Evolutionary conservation across 2,888 invertebrate genomes (phyloP), one percentile per base, ranked within the genome.

Genomic region (Embidobia sp.): DNA sequence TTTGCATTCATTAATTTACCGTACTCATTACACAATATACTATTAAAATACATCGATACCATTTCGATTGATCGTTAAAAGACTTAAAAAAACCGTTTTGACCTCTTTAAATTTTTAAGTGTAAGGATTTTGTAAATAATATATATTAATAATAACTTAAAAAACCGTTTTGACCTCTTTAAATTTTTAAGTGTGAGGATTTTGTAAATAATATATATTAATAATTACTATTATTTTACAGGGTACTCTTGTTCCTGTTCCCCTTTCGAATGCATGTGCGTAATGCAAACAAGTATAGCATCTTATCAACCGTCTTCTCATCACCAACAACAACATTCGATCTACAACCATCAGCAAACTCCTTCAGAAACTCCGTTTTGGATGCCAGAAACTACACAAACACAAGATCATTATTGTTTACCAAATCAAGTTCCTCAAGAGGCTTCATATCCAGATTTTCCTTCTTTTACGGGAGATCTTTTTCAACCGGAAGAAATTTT

Each of bases 401-500:
- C 88, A n/a, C 88, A 90, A 2, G 90, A 90, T 27, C 83, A 78
- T 13, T 77, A 82, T 31, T 84, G 82, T 83, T 84, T 91, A 5
- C 90, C 90, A 19, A 90, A 86, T 61, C 90, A 87, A 82, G 72
- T 89, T 74, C 63, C 85, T 0, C 90, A 90, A 31, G 90, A 91
- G 15, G 85, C 85, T 1, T 81, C 83, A 0, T 87, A 89, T 46
- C 85, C 87, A 11, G 94, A 94, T 82, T 93, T 93, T 57, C 90
- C 92, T 0, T 63, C 80, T 3, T 90, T 93, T 42, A 91, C 92
- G 0, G 92, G 92, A 35, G 94, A 95, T 83, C 90, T 94, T 18
- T 94, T 94, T 86, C 94, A 94, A 84, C 94, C 95, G 0, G 94
- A 94, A 85, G 94, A 95, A 87, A 94, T 95, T 77, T 95, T 95